A percentile compares a stretch with the other conserved stretches of the same genome.
Conservation (phyloP, 2,888 invertebrate species). For the Plagodis pulveraria region DNA sequence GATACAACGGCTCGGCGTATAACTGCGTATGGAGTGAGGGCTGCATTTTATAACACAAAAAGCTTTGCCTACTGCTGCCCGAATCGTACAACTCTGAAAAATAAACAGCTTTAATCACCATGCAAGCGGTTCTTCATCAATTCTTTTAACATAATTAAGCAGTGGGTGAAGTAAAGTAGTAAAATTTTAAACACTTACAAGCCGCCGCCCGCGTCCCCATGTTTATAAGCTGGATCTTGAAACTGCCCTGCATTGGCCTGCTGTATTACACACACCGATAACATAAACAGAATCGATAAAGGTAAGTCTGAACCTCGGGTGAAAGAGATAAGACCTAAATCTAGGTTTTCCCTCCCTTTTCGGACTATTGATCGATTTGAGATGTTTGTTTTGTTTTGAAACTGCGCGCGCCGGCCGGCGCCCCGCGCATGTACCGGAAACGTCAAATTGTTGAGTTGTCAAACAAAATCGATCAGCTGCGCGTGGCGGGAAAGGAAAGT, state of each 20-base stretch:
- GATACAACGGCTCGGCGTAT: conserved; percentile 72
- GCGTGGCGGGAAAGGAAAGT: conserved; percentile 12
- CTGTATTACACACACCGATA: conserved; percentile 58
- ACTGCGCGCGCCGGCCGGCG: conserved; percentile 39
- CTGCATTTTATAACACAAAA: conserved; percentile 78
- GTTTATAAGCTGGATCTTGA: conserved; percentile 89
- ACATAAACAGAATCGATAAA: conserved; percentile 70
- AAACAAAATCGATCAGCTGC: conserved; percentile 22
- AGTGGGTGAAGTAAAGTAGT: not conserved
- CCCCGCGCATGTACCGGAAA: conserved; percentile 44
- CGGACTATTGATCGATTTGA: conserved; percentile 65
- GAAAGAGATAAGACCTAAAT: conserved; percentile 81
- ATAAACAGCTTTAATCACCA: conserved; percentile 75
- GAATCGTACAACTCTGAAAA: conserved; percentile 75
- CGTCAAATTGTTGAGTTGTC: conserved; percentile 34
- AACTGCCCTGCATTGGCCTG: conserved; percentile 87
- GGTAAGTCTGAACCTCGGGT: conserved; percentile 50
- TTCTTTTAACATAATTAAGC: conserved; percentile 34
- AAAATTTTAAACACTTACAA: conserved; percentile 86
- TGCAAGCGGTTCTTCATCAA: conserved; percentile 62
- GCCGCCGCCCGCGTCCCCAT: conserved; percentile 98
- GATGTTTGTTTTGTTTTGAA: conserved; percentile 46
- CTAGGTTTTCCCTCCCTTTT: conserved; percentile 75
- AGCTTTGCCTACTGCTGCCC: conserved; percentile 72
- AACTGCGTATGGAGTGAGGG: conserved; percentile 69